Evolutionary conservation across 1,140 invertebrate genomes (phyloP).

Genomic region (Aphelenchoides besseyi): DNA sequence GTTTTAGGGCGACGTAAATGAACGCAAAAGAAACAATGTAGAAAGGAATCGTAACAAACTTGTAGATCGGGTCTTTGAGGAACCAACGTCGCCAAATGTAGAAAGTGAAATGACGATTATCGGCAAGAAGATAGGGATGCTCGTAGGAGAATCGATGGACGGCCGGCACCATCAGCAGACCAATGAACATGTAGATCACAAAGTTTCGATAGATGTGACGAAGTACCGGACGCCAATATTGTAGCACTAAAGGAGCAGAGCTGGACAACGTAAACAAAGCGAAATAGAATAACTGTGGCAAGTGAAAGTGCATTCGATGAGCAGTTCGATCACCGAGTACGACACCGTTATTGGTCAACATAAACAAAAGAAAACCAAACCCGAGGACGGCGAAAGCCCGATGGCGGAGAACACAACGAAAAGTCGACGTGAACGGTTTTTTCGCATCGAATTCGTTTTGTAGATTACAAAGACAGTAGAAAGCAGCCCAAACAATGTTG

Average conservation of each 20-base stretch:
- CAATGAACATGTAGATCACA: conserved; percentile 21
- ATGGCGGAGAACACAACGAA: conserved; percentile 40
- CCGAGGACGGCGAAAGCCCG: conserved; percentile 26
- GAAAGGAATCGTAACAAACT: conserved; percentile 28
- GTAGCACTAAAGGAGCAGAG: conserved; percentile 66
- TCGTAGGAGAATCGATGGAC: conserved; percentile 74
- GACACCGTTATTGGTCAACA: conserved; percentile 71
- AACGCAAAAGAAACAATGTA: conserved; percentile 29
- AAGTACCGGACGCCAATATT: conserved; percentile 45
- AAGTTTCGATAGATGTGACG: conserved; percentile 46
- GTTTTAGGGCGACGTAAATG: conserved; percentile 16
- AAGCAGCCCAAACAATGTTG: conserved; percentile 83
- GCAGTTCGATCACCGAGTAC: conserved; percentile 85
- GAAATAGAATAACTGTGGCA: conserved; percentile 84
- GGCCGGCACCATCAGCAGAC: conserved; percentile 65
- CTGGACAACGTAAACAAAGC: conserved; percentile 70
- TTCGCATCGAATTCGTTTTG: conserved; percentile 6
- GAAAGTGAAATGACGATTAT: conserved; percentile 94
- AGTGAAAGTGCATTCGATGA: conserved; percentile 76
- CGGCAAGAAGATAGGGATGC: conserved; percentile 87
- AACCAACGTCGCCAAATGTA: conserved; percentile 81
- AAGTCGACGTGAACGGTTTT: conserved; percentile 13
- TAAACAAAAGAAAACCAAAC: conserved; percentile 32
- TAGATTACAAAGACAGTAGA: conserved; percentile 65
- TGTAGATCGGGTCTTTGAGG: conserved; percentile 52